Base-by-base conservation (phyloP, 2,113 vertebrate genomes). In the Bostrychus sinensis region DNA sequence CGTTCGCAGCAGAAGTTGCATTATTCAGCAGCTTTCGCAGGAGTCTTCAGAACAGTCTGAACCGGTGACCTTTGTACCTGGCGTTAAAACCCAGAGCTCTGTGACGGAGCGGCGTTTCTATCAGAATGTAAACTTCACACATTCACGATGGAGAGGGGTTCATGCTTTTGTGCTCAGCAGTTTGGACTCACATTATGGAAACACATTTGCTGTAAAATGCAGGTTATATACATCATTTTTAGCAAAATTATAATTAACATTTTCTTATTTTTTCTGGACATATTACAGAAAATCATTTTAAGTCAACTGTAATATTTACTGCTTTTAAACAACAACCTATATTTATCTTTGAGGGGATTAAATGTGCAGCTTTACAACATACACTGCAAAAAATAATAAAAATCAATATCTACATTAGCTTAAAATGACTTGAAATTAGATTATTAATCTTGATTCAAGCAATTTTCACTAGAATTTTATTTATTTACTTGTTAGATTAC, bases 281-380 rank as follows among this genome's bases (percentile, higher is more conserved):
- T n/a, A n/a, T n/a, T n/a, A n/a, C n/a, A n/a, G n/a, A n/a, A n/a
- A n/a, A n/a, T n/a, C n/a, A n/a, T n/a, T n/a, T n/a, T 62, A 73
- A 73, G 81, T 78, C 16, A 76, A 76, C 72, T 70, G 50, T 46
- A 55, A 66, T 70, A 45, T 69, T 63, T 43, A 63, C 37, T 64
- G 60, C 60, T 61, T 53, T 78, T 81, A 75, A 75, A 75, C 37
- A 57, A 28, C 17, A 68, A 37, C 48, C 53, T 43, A 25, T 78
- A 75, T 84, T 70, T 67, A 78, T 72, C 71, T 78, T 71, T 5
- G 64, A 72, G 71, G 81, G 77, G 62, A 80, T 69, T 75, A 41
- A 66, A 72, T 77, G 45, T 75, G 64, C 37, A 28, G 41, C 62
- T 39, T n/a, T n/a, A n/a, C n/a, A n/a, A n/a, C n/a, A n/a, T n/a